A percentile compares a stretch with the other conserved stretches of the same genome.
phyloP scores from a whole-genome alignment of 2,113 vertebrate species.

The Scophthalmus maximus region DNA sequence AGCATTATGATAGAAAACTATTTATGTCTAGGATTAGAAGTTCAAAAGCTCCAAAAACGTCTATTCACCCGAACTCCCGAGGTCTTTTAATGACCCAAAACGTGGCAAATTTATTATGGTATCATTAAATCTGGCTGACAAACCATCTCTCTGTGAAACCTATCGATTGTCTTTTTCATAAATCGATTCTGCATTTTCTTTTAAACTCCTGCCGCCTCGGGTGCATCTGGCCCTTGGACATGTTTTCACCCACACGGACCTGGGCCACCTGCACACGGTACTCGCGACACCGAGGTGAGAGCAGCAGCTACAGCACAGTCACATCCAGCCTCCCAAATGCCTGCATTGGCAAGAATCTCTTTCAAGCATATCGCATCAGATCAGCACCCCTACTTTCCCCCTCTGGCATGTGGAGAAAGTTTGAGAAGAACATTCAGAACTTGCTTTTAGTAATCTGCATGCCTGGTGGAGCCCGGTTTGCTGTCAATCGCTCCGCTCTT shows the following conservation, averaged over 20 bases:
- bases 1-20: slow-evolving; percentile 9
- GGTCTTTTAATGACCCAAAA: not conserved
- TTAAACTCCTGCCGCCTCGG: not conserved
- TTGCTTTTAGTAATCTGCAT: slow-evolving; percentile 76
- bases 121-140: not conserved
- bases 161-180: not conserved
- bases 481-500: slow-evolving; percentile 75
- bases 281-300: slow-evolving; percentile 44
- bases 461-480: slow-evolving; percentile 71
- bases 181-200: not conserved
- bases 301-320: slow-evolving; percentile 54
- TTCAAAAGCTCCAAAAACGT: not conserved
- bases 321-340: slow-evolving; percentile 44
- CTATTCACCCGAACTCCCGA: not conserved
- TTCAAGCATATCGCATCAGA: slow-evolving; percentile 71
- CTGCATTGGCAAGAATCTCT: slow-evolving; percentile 65
- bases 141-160: not conserved
- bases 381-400: slow-evolving; percentile 59
- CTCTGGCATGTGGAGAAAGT: slow-evolving; percentile 73
- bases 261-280: slow-evolving; percentile 42
- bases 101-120: not conserved
- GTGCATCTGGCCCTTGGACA: not conserved
- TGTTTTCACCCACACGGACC: not conserved
- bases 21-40: not conserved
- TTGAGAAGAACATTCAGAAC: slow-evolving; percentile 77